Conservation (phyloP, 2,113 vertebrate genomes). For the Lophotis ruficrista region DNA sequence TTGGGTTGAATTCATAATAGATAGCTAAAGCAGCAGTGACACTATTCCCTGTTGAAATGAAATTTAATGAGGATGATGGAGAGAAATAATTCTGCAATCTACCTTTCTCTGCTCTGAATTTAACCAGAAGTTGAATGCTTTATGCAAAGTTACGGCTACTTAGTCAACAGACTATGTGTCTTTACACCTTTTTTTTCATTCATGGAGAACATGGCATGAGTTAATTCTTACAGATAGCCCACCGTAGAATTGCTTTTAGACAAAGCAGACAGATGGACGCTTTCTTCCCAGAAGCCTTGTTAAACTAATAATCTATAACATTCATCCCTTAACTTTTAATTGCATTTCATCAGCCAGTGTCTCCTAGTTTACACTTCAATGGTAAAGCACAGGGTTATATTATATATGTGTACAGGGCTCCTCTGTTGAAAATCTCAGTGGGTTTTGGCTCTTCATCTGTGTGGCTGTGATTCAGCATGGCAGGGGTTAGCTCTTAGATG, state of each 20-base stretch:
- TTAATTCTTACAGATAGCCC: constrained; percentile 12
- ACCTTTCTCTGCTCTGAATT: constrained; percentile 67
- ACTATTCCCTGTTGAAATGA: constrained; percentile 69
- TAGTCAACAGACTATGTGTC: constrained; percentile 37
- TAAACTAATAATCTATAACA: constrained; percentile 46
- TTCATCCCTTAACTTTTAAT: constrained; percentile 30
- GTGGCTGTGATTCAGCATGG: constrained; percentile 51
- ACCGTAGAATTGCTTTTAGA: not conserved
- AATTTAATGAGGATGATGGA: constrained; percentile 75
- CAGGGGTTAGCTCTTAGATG: constrained; percentile 78
- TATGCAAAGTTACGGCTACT: constrained; percentile 50
- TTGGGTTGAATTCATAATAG: constrained; percentile 32
- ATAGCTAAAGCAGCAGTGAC: constrained; percentile 49
- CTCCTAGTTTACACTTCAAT: constrained; percentile 4
- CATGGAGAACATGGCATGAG: not conserved
- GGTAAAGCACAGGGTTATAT: not conserved
- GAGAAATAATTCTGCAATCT: constrained; percentile 62
- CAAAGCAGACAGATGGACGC: constrained; percentile 24
- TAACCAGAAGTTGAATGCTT: constrained; percentile 53
- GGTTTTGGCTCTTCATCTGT: constrained; percentile 42
- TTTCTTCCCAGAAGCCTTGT: constrained; percentile 9
- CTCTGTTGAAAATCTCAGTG: constrained; percentile 31
- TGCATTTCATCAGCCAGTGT: constrained; percentile 8
- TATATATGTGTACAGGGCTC: not conserved
- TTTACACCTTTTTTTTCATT: not conserved